A percentile compares a stretch with the other conserved stretches of the same genome.
Evolutionary conservation across 2,797 vertebrate genomes (phyloP).

Genomic region (Sebastes hubbsi): DNA sequence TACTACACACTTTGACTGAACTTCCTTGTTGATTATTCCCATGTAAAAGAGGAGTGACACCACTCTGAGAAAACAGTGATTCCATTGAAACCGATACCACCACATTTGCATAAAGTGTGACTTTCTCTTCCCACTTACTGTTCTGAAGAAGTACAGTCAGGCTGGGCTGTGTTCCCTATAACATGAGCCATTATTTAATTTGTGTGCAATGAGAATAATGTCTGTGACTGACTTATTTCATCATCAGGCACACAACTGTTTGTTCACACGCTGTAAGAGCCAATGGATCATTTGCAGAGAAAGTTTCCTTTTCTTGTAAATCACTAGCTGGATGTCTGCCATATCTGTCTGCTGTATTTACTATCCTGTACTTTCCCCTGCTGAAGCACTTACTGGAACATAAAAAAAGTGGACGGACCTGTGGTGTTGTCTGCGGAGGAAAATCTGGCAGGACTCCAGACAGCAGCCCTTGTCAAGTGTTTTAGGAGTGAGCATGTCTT

Average conservation of each 20-base stretch:
- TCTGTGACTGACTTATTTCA: not conserved
- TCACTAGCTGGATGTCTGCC: not conserved
- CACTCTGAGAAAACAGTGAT: not conserved
- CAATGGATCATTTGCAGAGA: not conserved
- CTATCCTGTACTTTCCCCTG: slow-evolving; percentile 34
- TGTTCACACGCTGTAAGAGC: not conserved
- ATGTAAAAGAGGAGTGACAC: not conserved
- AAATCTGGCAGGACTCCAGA: not conserved
- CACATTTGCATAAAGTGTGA: not conserved
- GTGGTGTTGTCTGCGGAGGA: not conserved
- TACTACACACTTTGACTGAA: not conserved
- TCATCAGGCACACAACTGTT: not conserved
- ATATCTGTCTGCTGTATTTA: not conserved
- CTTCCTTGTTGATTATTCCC: not conserved
- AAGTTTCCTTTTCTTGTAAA: slow-evolving; percentile 45
- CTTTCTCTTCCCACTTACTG: slow-evolving; percentile 19
- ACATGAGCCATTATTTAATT: not conserved
- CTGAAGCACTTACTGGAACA: slow-evolving; percentile 27
- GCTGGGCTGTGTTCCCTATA: not conserved
- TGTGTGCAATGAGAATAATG: rapidly evolving
- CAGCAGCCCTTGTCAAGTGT: not conserved
- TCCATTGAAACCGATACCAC: not conserved
- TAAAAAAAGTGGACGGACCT: not conserved
- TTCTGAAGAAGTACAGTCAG: not conserved
- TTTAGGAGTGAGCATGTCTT: not conserved